Conservation (phyloP, 2,797 vertebrate genomes). For the Ibycter americanus region DNA sequence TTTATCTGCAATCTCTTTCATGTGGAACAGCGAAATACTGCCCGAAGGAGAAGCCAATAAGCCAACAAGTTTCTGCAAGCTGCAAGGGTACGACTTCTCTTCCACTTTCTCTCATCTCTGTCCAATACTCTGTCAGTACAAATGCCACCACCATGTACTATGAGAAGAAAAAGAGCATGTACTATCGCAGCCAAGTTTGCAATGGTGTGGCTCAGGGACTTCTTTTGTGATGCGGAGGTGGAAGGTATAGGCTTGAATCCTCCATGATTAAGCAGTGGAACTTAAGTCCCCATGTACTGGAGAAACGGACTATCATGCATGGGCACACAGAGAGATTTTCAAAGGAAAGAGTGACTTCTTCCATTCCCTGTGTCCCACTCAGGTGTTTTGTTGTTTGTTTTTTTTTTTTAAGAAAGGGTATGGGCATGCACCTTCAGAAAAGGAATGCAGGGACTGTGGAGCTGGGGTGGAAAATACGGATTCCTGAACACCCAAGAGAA, state of each 20-base stretch:
- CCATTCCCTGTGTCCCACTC: not conserved
- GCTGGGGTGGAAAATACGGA: not conserved
- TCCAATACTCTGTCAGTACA: not conserved
- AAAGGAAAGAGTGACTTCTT: not conserved
- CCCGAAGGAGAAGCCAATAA: not conserved
- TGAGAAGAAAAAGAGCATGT: not conserved
- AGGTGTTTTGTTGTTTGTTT: not conserved
- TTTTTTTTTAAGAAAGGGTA: not conserved
- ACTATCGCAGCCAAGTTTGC: accelerated
- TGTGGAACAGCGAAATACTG: not conserved
- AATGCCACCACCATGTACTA: not conserved
- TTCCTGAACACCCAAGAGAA: not conserved
- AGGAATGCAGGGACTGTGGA: not conserved
- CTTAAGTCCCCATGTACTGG: not conserved
- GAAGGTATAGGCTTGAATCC: not conserved
- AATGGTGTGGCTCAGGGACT: not conserved
- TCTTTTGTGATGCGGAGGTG: not conserved
- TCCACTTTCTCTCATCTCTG: not conserved
- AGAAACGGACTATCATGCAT: not conserved
- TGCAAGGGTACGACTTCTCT: not conserved
- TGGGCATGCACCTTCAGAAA: not conserved
- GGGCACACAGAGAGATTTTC: not conserved
- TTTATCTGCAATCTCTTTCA: not conserved
- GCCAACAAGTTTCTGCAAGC: not conserved
- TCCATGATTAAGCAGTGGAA: not conserved